Conservation (phyloP, 1,140 invertebrate genomes). For the Platyscapa corneri region DNA sequence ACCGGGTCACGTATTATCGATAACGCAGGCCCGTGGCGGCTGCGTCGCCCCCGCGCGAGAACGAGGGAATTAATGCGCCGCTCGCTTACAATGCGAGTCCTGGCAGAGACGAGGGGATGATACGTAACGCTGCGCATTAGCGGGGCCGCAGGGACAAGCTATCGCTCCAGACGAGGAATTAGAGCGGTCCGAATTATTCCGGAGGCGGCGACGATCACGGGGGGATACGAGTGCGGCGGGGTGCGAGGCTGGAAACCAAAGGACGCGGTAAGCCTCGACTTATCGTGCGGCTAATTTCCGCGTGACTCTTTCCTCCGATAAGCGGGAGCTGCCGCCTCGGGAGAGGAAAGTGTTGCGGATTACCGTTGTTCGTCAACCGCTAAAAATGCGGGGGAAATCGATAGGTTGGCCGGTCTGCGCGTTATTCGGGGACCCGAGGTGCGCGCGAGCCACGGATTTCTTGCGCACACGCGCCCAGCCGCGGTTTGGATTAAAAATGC, state of each 20-base stretch:
- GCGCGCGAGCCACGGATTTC: too few species aligned
- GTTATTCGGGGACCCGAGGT: too few species aligned
- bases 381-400: too few species aligned
- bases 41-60: conserved; percentile 40
- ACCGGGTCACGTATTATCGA: conserved; percentile 31
- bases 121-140: background rate
- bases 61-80: conserved; percentile 58
- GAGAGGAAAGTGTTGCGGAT: background rate
- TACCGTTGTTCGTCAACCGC: too few species aligned
- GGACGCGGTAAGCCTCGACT: background rate
- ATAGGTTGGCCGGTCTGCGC: too few species aligned
- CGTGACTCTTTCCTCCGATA: background rate
- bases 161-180: background rate
- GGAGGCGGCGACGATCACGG: background rate
- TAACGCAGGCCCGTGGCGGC: conserved; percentile 16
- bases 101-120: background rate
- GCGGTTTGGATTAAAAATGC: too few species aligned
- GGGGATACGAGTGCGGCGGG: background rate
- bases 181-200: background rate
- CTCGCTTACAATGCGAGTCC: conserved; percentile 50
- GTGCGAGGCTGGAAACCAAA: background rate
- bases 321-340: background rate
- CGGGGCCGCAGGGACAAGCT: background rate
- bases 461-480: too few species aligned
- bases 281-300: background rate